Evolutionary conservation across 2,888 invertebrate genomes (phyloP), one percentile per base, ranked within the genome.

Genomic region (Acanthosepion pharaonis): DNA sequence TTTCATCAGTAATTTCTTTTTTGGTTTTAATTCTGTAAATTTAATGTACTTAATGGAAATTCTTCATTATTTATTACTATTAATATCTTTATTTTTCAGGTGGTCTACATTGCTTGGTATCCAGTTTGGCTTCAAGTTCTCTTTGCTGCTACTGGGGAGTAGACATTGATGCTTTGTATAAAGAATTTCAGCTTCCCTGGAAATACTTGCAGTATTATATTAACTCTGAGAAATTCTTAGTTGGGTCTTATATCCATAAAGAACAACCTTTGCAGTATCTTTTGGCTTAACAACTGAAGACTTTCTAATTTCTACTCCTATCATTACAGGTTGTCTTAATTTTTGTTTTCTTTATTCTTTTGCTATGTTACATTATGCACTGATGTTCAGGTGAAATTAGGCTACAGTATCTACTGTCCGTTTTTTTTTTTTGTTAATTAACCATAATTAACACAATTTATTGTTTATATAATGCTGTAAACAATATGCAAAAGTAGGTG

Each of bases 121-220:
- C 94, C 11, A 94, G 64, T 59, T 48, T 94, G 59, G 48, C 55
- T 53, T 25, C 55, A 59, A 94, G 94, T 94, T 55, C 55, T 42
- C 94, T 94, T n/a, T 42, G 59, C 11, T 55, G 94, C 48, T 94
- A 55, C 94, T 96, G 96, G 96, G 96, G 96, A 25, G 95, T 95
- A 49, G 94, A 95, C 59, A 95, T 96, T 55, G 95, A 95, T 92
- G 95, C 95, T 42, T 95, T 96, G 64, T 95, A 96, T 94, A 94
- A 95, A 78, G 95, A 95, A 94, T 94, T 96, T 93, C 94, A 94
- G 94, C 48, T 55, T 48, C 94, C 94, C 33, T 94, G 94, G 94
- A 48, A 94, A 64, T 48, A 64, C 18, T 51, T 94, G 2, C 64
- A 42, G 59, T 42, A 94, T 28, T 28, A 55, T n/a, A 94, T 94